A percentile compares a stretch with the other conserved stretches of the same genome.
Evolutionary conservation across 2,888 invertebrate species (phyloP).

Genomic region (Biston stratarius): DNA sequence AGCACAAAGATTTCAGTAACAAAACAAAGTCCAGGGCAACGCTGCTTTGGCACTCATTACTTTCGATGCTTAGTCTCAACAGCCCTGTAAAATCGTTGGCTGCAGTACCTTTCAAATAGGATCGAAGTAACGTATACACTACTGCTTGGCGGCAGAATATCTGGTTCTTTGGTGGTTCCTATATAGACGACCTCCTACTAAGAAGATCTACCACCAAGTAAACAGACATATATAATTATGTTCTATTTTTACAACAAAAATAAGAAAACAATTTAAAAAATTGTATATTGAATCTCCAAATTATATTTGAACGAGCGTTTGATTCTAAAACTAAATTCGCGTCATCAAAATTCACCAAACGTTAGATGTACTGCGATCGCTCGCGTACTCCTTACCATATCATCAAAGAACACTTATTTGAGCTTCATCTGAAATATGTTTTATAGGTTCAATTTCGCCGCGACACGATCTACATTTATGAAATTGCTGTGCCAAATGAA

Average conservation of each 20-base stretch:
- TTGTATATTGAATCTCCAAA: conserved; percentile 1
- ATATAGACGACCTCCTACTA: too few relatives aligned
- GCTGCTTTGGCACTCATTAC: too few relatives aligned
- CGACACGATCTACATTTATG: conserved; percentile 38
- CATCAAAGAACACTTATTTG: conserved; percentile 34
- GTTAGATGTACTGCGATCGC: conserved; percentile 12
- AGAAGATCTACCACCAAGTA: too few relatives aligned
- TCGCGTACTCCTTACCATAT: conserved; percentile 34
- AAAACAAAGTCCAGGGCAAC: too few relatives aligned
- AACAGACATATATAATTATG: too few relatives aligned
- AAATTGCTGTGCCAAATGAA: conserved; percentile 44
- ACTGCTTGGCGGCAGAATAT: too few relatives aligned
- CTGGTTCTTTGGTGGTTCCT: too few relatives aligned
- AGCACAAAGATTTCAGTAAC: too few relatives aligned
- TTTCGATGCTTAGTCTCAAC: too few relatives aligned
- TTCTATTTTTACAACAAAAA: background rate
- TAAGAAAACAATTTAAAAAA: background rate
- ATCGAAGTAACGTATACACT: too few relatives aligned
- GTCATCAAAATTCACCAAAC: conserved; percentile 30
- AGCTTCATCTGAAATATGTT: conserved; percentile 35
- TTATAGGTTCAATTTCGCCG: conserved; percentile 35
- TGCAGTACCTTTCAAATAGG: too few relatives aligned
- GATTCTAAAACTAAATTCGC: conserved; percentile 25
- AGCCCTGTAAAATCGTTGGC: too few relatives aligned
- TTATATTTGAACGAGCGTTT: conserved; percentile 14